Evolutionary conservation across 2,797 vertebrate genomes (phyloP).

Genomic region (Clarias platycephalus): DNA sequence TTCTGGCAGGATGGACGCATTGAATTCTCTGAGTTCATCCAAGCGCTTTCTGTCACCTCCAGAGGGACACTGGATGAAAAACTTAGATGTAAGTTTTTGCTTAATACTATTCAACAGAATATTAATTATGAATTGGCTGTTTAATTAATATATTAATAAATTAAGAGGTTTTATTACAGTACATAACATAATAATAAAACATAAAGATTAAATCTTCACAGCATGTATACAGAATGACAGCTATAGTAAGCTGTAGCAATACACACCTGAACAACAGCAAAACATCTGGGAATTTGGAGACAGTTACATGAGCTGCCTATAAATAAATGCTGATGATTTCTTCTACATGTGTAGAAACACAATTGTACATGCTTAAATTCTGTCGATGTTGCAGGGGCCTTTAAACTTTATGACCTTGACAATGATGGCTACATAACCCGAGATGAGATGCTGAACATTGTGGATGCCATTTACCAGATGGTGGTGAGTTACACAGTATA

Average conservation of each 20-base stretch:
- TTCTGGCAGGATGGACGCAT: constrained; percentile 88
- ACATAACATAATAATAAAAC: not conserved
- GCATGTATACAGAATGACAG: not conserved
- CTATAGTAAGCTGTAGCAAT: not conserved
- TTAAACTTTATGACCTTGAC: constrained; percentile 96
- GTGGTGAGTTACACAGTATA: constrained; percentile 82
- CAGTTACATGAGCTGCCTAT: not conserved
- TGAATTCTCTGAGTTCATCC: constrained; percentile 98
- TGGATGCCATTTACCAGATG: constrained; percentile 99
- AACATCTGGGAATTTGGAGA: not conserved
- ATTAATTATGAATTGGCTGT: not conserved
- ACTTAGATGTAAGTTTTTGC: constrained; percentile 85
- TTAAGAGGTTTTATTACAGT: not conserved
- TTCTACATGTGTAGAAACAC: not conserved
- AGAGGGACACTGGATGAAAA: constrained; percentile 97
- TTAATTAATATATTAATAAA: not conserved
- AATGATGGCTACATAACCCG: constrained; percentile 98
- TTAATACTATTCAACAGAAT: not conserved
- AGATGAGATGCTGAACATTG: constrained; percentile 98
- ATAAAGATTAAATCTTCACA: not conserved
- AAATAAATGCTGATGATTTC: not conserved
- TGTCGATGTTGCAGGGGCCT: constrained; percentile 82
- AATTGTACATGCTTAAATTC: not conserved
- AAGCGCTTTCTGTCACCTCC: constrained; percentile 96
- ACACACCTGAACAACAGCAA: not conserved